Evolutionary conservation across 92 coral and sea anemone species (phyloP), one percentile per base, ranked within the genome.

Genomic region (Porites evermanni): DNA sequence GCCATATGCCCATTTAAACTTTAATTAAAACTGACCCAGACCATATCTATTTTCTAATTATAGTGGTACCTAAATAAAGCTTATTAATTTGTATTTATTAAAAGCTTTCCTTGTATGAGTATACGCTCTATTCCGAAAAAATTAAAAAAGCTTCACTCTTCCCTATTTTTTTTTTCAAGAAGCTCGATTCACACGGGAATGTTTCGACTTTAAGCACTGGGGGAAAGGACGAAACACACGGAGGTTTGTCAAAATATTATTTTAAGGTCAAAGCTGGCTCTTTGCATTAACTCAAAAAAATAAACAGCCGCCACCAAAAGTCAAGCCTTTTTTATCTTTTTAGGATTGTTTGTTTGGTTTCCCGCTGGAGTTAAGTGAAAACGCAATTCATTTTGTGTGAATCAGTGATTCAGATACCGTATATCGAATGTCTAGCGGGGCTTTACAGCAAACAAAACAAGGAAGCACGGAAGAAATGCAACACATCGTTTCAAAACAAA

Each of bases 201-300:
- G 12, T 4, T 11, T 53, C 21, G 52, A 11, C 14, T 50, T 1
- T 47, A 11, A 53, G 20, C 13, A 7, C 17, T 50, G 26, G 14
- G 23, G 21, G 74, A 79, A 5, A 2, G 44, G 10, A 81, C 26
- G 23, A 12, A 70, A 59, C 52, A 74, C 50, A 23, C 51, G 74
- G 73, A 83, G 10, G 10, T 7, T 63, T 83, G 38, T 60, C 13
- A 47, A 50, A 61, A 72, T 73, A 61, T 75, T 50, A 47, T 44
- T 61, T 1, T 19, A 14, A 10, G 26, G 53, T 64, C 82, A 52
- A 18, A 14, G 24, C 20, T 16, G 5, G 26, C 64, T 73, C 80
- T 52, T 73, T 73, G 44, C 74, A 56, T 65, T 2, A 65, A 79
- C 14, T 8, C 47, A 63, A 2, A 18, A 65, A 16, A 44, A 53